These are phyloP conservation scores for Columba guinea DNA, from an alignment of 2,797 vertebrate species.

Conservation along the genomic window DNA sequence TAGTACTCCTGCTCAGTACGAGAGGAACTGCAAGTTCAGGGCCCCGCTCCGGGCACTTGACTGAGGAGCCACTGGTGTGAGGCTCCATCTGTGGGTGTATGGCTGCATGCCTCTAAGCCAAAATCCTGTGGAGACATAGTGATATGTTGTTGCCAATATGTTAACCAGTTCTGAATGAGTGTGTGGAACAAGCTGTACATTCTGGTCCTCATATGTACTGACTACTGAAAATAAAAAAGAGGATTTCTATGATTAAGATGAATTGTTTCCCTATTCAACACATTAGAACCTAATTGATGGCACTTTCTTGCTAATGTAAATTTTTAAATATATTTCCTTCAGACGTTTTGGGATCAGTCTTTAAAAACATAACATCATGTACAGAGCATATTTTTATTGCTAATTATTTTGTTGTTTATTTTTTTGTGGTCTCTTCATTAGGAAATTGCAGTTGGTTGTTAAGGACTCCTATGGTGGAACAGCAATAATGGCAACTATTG, in stretches of 20 bases:
- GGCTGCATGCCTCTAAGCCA: accelerated
- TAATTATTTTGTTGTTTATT: constrained; percentile 38
- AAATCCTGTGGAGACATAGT: neutral
- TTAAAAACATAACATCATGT: neutral
- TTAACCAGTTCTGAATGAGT: neutral
- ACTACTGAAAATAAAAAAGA: neutral
- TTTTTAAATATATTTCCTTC: neutral
- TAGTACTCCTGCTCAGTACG: neutral
- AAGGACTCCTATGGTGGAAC: constrained; percentile 10
- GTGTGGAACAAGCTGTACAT: neutral
- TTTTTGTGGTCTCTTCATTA: neutral
- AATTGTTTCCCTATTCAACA: neutral
- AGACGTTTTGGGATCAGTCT: neutral
- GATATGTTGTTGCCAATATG: neutral
- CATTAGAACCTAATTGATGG: neutral
- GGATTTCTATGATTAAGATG: neutral
- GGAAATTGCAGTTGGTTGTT: constrained; percentile 7
- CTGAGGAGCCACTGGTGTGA: accelerated
- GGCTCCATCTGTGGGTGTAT: neutral
- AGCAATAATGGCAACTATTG: constrained; percentile 40
- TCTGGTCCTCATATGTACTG: neutral
- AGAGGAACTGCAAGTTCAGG: neutral
- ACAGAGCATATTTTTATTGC: constrained; percentile 1
- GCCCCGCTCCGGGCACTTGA: neutral
- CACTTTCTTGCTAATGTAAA: neutral